Evolutionary conservation across 37 sponge, comb jelly and placozoan genomes (phyloP).

Genomic region (Geodia barretti): DNA sequence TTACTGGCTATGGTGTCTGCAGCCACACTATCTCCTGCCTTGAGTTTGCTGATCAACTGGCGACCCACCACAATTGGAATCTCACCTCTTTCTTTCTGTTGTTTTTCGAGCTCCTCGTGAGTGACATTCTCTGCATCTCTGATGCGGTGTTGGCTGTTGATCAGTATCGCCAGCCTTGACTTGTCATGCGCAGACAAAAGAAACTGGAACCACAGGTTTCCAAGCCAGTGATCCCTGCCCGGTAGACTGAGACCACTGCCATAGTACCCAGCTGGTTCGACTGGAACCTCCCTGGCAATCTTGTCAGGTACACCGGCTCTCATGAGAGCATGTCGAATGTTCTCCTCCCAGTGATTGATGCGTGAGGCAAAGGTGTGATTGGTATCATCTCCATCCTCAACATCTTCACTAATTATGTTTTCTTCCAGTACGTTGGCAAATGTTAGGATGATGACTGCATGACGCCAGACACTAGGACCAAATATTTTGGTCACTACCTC

Average conservation of each 20-base stretch:
- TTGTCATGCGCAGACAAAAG: not conserved
- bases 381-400: not conserved
- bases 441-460: not conserved
- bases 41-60: no score
- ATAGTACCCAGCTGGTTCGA: conserved; percentile 17
- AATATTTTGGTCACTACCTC: not conserved
- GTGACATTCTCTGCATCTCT: no score
- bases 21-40: no score
- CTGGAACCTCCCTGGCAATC: not conserved
- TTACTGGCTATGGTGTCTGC: no score
- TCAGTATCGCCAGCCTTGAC: not conserved
- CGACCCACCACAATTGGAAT: no score
- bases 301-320: not conserved
- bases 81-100: no score
- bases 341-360: not conserved
- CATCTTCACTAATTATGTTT: no score
- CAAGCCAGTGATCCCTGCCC: conserved; percentile 4
- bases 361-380: not conserved
- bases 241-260: not conserved
- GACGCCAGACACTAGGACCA: not conserved
- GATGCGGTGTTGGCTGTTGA: not conserved
- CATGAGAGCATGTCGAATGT: not conserved
- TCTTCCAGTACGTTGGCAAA: not conserved
- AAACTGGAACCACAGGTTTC: conserved; percentile 4
- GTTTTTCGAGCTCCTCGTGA: no score